Percentiles rank a stretch among this genome's conserved stretches.
phyloP scores from a whole-genome alignment of 2,888 invertebrate species.

The Dolomedes plantarius region DNA sequence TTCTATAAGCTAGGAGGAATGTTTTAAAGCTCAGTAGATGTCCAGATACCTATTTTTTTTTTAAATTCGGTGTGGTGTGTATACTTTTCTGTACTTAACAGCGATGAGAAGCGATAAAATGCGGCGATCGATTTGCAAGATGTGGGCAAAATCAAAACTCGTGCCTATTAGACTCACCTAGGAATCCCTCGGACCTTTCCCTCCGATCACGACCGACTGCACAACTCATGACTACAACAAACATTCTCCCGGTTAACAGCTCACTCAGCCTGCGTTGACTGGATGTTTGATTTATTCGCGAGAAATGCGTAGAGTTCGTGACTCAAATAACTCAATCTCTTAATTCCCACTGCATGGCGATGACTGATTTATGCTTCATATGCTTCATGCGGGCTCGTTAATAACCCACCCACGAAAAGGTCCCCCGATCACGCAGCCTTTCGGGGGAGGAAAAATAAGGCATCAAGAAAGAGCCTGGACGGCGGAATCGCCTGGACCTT shows the following conservation, averaged over 20 bases:
- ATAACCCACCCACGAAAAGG: conserved; percentile 5
- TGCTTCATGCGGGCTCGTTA: background rate
- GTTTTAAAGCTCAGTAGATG: too few species aligned
- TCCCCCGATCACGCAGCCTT: background rate
- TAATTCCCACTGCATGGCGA: background rate
- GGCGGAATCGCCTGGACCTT: background rate
- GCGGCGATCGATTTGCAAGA: too few species aligned
- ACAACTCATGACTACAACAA: background rate
- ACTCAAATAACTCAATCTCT: conserved; percentile 6
- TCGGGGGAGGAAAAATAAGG: background rate
- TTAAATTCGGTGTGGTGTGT: too few species aligned
- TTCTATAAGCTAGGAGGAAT: too few species aligned
- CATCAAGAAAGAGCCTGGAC: background rate
- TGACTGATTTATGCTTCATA: background rate
- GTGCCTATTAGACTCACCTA: background rate
- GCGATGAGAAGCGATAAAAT: too few species aligned
- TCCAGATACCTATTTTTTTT: too few species aligned
- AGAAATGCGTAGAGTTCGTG: background rate
- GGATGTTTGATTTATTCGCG: background rate
- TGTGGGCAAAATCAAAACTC: background rate
- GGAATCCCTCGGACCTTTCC: background rate
- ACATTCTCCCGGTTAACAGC: background rate
- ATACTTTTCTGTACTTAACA: too few species aligned
- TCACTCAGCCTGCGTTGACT: background rate
- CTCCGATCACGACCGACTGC: background rate